These are phyloP conservation scores for Maccullochella peelii DNA, from an alignment of 2,113 vertebrate species.

Conservation along the genomic window DNA sequence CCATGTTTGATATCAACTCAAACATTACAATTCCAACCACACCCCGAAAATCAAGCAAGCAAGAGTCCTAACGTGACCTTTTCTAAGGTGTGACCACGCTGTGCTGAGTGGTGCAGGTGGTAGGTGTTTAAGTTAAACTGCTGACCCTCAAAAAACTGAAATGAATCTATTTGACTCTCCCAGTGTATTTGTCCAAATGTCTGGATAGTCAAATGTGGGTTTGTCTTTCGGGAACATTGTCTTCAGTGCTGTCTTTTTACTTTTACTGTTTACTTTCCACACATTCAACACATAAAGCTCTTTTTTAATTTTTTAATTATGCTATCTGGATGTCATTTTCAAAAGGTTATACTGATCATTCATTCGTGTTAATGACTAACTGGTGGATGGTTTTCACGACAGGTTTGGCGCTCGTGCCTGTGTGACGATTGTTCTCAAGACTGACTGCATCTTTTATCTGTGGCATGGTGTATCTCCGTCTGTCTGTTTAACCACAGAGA, in stretches of 20 bases:
- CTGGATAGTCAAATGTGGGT: not conserved
- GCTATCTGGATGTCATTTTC: not conserved
- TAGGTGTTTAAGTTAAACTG: no score
- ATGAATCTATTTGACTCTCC: not conserved
- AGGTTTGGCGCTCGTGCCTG: not conserved
- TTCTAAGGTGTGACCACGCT: not conserved
- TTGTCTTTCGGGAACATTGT: not conserved
- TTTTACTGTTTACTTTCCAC: no score
- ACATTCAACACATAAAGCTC: not conserved
- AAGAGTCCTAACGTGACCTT: not conserved
- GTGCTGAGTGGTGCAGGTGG: not conserved
- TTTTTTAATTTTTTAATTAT: no score
- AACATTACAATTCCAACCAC: not conserved
- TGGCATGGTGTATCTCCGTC: not conserved
- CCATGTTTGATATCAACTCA: not conserved
- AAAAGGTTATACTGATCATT: not conserved
- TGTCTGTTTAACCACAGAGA: constrained; percentile 27
- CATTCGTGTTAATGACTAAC: not conserved
- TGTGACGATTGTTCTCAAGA: constrained; percentile 2
- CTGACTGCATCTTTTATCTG: not conserved
- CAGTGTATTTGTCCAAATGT: not conserved
- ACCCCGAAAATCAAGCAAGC: not conserved
- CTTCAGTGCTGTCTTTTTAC: not conserved
- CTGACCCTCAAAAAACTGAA: no score
- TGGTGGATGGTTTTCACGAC: not conserved